A percentile compares a stretch with the other conserved stretches of the same genome.
These are phyloP conservation scores for Lucilia sericata DNA, from an alignment of 1,140 invertebrate species.

Conservation along the genomic window DNA sequence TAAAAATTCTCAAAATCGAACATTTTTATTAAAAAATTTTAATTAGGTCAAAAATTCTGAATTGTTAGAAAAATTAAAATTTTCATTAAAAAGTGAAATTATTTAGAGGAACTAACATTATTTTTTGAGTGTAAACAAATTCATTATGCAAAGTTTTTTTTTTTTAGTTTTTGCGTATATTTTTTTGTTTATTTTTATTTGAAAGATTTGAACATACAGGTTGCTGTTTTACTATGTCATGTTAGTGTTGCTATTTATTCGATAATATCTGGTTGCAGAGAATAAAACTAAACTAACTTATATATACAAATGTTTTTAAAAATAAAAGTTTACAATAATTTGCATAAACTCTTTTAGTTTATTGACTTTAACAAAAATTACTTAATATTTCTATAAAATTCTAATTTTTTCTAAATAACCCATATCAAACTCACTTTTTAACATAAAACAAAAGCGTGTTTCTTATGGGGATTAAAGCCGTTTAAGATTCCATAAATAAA, in stretches of 20 bases:
- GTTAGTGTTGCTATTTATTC: constrained; percentile 16
- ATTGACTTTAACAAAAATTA: not conserved
- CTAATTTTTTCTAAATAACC: not conserved
- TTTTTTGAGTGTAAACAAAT: not conserved
- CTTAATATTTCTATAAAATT: not conserved
- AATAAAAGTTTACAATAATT: too few species aligned
- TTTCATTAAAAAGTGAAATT: too few species aligned
- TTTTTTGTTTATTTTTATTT: not conserved
- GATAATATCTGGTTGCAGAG: not conserved
- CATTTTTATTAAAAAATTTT: too few species aligned
- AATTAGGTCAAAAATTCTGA: too few species aligned
- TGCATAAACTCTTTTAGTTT: not conserved
- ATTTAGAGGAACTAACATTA: not conserved
- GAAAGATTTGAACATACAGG: not conserved
- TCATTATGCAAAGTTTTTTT: not conserved
- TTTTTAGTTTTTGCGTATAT: not conserved
- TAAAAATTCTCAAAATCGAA: too few species aligned
- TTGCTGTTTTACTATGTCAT: not conserved
- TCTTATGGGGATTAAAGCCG: too few species aligned
- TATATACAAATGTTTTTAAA: too few species aligned
- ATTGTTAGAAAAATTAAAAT: too few species aligned
- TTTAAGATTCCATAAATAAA: too few species aligned
- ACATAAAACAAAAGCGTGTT: not conserved
- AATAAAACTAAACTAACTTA: too few species aligned
- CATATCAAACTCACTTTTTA: not conserved